Evolutionary conservation across 1,140 invertebrate genomes (phyloP), one percentile per base, ranked within the genome.

Genomic region (Wasmannia auropunctata): DNA sequence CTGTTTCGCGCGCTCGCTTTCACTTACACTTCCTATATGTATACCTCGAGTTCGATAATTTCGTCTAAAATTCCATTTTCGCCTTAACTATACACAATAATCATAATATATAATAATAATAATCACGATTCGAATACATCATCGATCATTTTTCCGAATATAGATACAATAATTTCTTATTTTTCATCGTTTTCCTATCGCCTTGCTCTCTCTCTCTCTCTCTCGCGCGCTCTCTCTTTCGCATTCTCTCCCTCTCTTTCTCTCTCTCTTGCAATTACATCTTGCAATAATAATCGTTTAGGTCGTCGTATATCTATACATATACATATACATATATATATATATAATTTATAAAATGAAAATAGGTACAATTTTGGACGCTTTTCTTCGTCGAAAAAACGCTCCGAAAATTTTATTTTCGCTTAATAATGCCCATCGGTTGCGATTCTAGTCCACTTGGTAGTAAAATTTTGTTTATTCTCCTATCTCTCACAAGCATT

Each of bases 291-390:
- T 94, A 92, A 94, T 94, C 92, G 91, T 93, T 93, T 94, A 94
- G 93, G 91, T 94, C 92, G 91, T 94, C 93, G 91, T 94, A 94
- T 94, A 94, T 95, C 92, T 95, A 94, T 95, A 95, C 93, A 94
- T 93, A 94, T 92, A 92, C 93, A 93, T 92, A 93, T 91, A 91
- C 88, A 91, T 91, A 90, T 91, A 88, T 92, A 86, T 91, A 87
- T 93, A 92, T 94, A 95, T 95, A 94, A 95, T 95, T 95, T 95
- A 95, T 95, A 95, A 95, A 95, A 95, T 95, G 92, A 95, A 95
- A 95, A 95, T 95, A 95, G 95, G 94, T 95, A 95, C 94, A 95
- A 95, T 95, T 95, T 95, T 94, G 94, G 93, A 95, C 93, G 94
- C 93, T 94, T 94, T 94, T 93, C 92, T 93, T 93, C 91, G 89